phyloP scores from a whole-genome alignment of 2,797 vertebrate species.

The Threskiornis aethiopicus region DNA sequence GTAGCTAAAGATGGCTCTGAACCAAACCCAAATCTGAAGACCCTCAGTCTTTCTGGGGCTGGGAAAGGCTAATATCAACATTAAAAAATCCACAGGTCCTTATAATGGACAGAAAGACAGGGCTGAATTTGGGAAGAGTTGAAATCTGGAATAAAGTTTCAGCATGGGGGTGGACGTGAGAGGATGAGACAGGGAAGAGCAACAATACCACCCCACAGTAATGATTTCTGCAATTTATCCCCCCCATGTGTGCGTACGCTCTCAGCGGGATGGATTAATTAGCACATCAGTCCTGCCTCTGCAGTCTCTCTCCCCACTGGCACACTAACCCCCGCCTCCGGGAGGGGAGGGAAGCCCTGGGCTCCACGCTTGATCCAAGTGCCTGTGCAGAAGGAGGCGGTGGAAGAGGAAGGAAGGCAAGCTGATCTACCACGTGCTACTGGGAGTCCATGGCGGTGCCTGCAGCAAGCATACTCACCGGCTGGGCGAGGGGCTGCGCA shows the following conservation, averaged over 20 bases:
- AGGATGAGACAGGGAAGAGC: neutral
- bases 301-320: neutral
- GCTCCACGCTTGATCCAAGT: neutral
- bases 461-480: constrained; percentile 59
- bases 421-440: neutral
- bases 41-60: neutral
- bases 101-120: neutral
- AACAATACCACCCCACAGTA: neutral
- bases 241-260: rapidly evolving
- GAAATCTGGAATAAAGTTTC: neutral
- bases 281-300: neutral
- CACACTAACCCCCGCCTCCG: neutral
- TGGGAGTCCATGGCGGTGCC: neutral
- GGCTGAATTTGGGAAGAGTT: neutral
- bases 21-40: neutral
- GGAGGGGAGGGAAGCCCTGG: neutral
- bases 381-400: rapidly evolving
- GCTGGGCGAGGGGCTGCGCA: constrained; percentile 91
- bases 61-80: neutral
- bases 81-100: neutral
- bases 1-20: neutral
- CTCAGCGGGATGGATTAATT: neutral
- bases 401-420: neutral
- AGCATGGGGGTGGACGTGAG: neutral
- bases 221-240: neutral